phyloP scores from a whole-genome alignment of 2,888 invertebrate species.

The Lathronympha strigana region DNA sequence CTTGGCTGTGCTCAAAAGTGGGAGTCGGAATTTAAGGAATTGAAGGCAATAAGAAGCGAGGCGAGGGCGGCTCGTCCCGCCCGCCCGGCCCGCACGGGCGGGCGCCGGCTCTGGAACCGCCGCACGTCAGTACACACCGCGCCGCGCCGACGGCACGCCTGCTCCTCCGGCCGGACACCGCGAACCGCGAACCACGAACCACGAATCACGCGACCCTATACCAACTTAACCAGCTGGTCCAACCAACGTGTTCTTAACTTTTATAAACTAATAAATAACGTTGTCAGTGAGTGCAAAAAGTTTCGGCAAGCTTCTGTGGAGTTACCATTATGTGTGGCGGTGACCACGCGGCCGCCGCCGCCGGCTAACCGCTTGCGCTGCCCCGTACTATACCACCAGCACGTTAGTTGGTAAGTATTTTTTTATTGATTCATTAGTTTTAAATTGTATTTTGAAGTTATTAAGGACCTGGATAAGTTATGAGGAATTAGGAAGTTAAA shows the following conservation, averaged over 20 bases:
- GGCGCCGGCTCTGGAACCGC: constrained; percentile 51
- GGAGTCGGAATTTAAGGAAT: constrained; percentile 62
- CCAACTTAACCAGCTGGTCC: constrained; percentile 25
- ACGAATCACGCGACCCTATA: constrained; percentile 7
- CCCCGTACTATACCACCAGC: constrained; percentile 52
- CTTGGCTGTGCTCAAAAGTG: constrained; percentile 62
- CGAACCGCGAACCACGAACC: constrained; percentile 18
- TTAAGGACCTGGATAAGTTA: neutral
- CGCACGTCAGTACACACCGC: constrained; percentile 49
- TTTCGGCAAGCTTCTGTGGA: constrained; percentile 17
- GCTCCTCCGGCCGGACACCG: constrained; percentile 30
- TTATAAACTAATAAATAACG: neutral
- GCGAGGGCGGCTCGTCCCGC: constrained; percentile 66
- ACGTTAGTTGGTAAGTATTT: constrained; percentile 69
- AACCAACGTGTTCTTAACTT: neutral
- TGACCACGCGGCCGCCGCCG: constrained; percentile 64
- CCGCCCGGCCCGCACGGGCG: constrained; percentile 61
- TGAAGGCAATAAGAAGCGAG: constrained; percentile 64
- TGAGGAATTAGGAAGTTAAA: constrained; percentile 4
- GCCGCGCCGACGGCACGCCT: constrained; percentile 49
- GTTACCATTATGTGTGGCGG: constrained; percentile 61
- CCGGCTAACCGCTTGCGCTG: constrained; percentile 63
- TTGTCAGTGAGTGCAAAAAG: constrained; percentile 32
- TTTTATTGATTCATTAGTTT: neutral
- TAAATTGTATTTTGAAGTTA: neutral